These are phyloP conservation scores for Acheta domesticus DNA, from an alignment of 2,888 invertebrate genomes.

Conservation along the genomic window DNA sequence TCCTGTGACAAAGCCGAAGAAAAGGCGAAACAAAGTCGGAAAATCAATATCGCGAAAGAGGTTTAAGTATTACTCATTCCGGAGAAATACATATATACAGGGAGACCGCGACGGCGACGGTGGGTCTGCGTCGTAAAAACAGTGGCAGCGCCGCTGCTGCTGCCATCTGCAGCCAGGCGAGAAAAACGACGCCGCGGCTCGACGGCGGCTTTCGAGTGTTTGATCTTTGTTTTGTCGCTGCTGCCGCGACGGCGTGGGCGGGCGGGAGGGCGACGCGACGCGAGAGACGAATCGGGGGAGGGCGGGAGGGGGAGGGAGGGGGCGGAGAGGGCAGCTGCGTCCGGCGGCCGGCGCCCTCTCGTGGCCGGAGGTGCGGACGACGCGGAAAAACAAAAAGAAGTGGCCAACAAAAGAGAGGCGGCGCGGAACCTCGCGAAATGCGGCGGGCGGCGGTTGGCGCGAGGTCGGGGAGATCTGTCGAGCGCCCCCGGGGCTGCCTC, in stretches of 20 bases:
- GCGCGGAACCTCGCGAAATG: no score
- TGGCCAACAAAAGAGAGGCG: no score
- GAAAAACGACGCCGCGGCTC: neutral
- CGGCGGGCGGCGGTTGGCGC: no score
- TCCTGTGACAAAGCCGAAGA: neutral
- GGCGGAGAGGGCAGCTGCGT: no score
- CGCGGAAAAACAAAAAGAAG: no score
- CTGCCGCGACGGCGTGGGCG: neutral
- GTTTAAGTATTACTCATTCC: constrained; percentile 9
- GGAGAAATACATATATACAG: neutral
- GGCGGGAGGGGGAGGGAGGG: neutral
- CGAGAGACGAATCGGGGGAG: neutral
- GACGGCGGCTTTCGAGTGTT: neutral
- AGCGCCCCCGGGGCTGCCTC: no score
- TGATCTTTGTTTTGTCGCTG: constrained; percentile 4
- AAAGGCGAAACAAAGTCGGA: neutral
- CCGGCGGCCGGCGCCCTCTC: no score
- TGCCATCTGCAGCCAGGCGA: neutral
- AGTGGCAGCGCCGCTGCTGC: neutral
- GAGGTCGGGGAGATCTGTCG: no score
- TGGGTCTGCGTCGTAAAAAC: neutral
- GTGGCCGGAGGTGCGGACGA: no score
- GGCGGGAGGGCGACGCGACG: neutral
- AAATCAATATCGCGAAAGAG: neutral
- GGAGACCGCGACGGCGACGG: neutral